These are phyloP conservation scores for Spialia ferax DNA, from an alignment of 2,888 invertebrate genomes.

Conservation along the genomic window DNA sequence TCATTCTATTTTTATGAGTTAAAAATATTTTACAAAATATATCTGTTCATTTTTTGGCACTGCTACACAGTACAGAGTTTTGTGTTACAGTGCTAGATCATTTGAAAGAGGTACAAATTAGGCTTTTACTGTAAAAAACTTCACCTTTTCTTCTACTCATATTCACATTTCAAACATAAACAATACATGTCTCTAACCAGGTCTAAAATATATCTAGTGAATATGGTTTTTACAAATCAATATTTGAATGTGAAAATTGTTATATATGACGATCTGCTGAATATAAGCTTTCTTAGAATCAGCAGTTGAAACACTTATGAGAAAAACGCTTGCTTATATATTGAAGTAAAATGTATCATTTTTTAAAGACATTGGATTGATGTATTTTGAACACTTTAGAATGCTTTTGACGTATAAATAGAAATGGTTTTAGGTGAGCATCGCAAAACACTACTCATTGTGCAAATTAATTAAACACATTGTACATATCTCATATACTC, in stretches of 20 bases:
- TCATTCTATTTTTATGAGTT: not conserved
- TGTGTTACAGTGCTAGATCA: not conserved
- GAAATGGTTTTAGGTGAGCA: conserved; percentile 13
- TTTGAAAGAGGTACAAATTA: no score
- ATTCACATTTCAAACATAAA: not conserved
- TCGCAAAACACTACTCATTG: conserved; percentile 20
- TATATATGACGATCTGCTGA: conserved; percentile 16
- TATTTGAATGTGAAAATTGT: conserved; percentile 11
- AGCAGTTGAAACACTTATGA: conserved; percentile 7
- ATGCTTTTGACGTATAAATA: conserved; percentile 16
- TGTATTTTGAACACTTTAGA: conserved; percentile 15
- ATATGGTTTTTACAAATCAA: not conserved
- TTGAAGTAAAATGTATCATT: conserved; percentile 7
- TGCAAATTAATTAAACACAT: conserved; percentile 20
- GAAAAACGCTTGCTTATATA: conserved; percentile 6
- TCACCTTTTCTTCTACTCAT: not conserved
- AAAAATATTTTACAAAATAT: not conserved
- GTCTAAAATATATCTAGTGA: conserved; percentile 1
- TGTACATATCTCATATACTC: conserved; percentile 36
- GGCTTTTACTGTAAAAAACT: not conserved
- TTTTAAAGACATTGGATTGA: conserved; percentile 7
- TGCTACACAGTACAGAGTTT: not conserved
- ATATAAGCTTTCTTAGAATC: conserved; percentile 28
- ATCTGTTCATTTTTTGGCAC: not conserved
- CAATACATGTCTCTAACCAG: not conserved